Conservation (phyloP, 2,797 vertebrate species). For the Myotis findleyi region DNA sequence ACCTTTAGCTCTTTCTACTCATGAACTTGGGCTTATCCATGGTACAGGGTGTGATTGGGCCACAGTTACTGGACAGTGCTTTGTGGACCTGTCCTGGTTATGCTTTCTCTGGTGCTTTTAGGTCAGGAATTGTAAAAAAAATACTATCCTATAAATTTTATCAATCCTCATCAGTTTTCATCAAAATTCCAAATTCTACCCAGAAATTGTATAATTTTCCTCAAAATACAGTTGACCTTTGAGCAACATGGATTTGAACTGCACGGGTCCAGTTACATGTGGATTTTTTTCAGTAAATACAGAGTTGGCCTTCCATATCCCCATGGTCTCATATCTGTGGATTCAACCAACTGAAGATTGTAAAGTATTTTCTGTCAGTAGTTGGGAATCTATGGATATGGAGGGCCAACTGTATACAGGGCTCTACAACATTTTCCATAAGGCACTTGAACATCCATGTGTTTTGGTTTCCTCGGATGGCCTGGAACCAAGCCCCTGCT, state of each 20-base stretch:
- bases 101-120: neutral
- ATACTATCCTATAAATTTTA: neutral
- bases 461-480: neutral
- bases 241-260: neutral
- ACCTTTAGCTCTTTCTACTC: neutral
- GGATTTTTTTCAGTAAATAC: neutral
- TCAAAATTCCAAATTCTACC: neutral
- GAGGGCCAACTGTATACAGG: neutral
- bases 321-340: neutral
- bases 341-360: neutral
- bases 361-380: neutral
- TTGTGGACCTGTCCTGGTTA: neutral
- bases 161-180: neutral
- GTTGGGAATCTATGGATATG: neutral
- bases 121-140: neutral
- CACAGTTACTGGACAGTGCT: neutral
- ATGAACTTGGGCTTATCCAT: neutral
- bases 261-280: neutral
- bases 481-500: neutral
- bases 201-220: slow-evolving; percentile 7
- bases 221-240: neutral
- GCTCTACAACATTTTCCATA: neutral
- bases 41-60: neutral
- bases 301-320: neutral
- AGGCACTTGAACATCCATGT: neutral